Evolutionary conservation across 1,140 invertebrate genomes (phyloP).

Genomic region (Leptoteleia sp.): DNA sequence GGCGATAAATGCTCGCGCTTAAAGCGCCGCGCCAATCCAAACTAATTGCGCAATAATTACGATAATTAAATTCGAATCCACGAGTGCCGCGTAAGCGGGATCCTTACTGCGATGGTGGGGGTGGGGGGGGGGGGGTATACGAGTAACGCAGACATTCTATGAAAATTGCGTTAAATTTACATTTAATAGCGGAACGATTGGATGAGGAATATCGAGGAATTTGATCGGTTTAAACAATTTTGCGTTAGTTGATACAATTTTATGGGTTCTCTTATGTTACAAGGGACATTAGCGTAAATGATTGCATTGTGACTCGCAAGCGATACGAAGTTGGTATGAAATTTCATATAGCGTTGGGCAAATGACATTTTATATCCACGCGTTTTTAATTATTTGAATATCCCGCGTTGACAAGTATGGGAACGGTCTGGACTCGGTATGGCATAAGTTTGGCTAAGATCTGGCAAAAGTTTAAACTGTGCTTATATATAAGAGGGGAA

Average conservation of each 20-base stretch:
- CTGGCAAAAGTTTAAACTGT: too few species aligned
- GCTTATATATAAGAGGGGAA: too few species aligned
- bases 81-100: too few species aligned
- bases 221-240: too few species aligned
- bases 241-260: constrained; percentile 27
- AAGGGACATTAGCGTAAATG: constrained; percentile 29
- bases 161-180: too few species aligned
- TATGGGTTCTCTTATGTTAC: constrained; percentile 34
- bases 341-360: constrained; percentile 26
- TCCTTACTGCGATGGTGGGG: too few species aligned
- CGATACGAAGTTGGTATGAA: constrained; percentile 16
- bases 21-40: constrained; percentile 4
- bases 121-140: too few species aligned
- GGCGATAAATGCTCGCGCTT: constrained; percentile 17
- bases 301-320: constrained; percentile 22
- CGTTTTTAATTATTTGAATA: constrained; percentile 16
- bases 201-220: too few species aligned
- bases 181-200: too few species aligned
- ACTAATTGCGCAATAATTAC: constrained; percentile 9
- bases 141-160: too few species aligned
- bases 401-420: neutral
- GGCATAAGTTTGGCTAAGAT: too few species aligned
- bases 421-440: too few species aligned
- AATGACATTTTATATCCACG: constrained; percentile 23
- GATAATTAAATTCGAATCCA: constrained; percentile 16